These are phyloP conservation scores for Oscheius sp. DNA, from an alignment of 2,888 invertebrate genomes.

Conservation along the genomic window DNA sequence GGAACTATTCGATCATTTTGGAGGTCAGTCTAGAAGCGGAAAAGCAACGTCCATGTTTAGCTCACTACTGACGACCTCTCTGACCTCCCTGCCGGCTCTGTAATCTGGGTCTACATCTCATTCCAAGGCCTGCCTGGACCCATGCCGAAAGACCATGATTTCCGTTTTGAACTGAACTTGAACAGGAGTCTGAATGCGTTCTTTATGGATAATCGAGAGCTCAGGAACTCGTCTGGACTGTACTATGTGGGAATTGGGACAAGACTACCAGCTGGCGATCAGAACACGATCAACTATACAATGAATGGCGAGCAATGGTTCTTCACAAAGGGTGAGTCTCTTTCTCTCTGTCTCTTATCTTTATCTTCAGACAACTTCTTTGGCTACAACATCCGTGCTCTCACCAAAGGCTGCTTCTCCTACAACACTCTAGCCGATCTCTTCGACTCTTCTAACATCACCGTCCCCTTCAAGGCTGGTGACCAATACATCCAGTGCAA, in stretches of 20 bases:
- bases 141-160: constrained; percentile 44
- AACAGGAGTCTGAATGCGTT: constrained; percentile 39
- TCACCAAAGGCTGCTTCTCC: constrained; percentile 61
- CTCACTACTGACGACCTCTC: not conserved
- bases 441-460: constrained; percentile 53
- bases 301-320: constrained; percentile 17
- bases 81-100: constrained; percentile 25
- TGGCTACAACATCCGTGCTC: constrained; percentile 50
- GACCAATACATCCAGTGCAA: constrained; percentile 46
- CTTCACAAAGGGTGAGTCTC: not conserved
- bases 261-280: constrained; percentile 18
- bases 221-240: constrained; percentile 57
- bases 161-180: constrained; percentile 38
- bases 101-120: constrained; percentile 50
- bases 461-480: constrained; percentile 31
- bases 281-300: constrained; percentile 27
- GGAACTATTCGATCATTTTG: constrained; percentile 54
- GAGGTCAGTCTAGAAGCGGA: not conserved
- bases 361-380: constrained; percentile 30
- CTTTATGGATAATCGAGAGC: constrained; percentile 42
- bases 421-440: constrained; percentile 44
- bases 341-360: not conserved
- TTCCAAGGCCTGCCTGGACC: constrained; percentile 62
- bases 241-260: constrained; percentile 59
- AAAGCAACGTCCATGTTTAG: not conserved